Conservation (phyloP, 2,888 invertebrate genomes). For the Pecten maximus region DNA sequence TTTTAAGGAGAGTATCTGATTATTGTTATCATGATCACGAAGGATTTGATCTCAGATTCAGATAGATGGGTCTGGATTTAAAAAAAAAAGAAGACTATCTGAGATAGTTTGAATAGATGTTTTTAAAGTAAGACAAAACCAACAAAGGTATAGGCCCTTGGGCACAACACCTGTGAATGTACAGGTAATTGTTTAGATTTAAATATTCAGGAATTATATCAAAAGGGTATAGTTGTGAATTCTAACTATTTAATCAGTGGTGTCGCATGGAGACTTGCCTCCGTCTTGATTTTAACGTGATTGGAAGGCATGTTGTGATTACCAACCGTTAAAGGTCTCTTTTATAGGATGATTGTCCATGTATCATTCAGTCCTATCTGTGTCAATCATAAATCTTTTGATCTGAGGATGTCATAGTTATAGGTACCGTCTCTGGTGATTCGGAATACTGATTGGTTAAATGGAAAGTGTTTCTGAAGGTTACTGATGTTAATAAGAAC, state of each 20-base stretch:
- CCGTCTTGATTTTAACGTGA: neutral
- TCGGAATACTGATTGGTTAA: neutral
- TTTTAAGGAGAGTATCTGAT: neutral
- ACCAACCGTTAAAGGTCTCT: neutral
- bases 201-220: neutral
- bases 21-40: neutral
- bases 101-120: neutral
- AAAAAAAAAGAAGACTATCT: neutral
- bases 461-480: neutral
- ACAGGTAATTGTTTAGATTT: neutral
- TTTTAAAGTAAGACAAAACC: neutral
- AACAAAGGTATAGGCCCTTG: neutral
- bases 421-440: neutral
- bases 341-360: neutral
- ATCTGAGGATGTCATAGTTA: neutral
- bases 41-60: neutral
- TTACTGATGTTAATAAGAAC: neutral
- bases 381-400: neutral
- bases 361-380: neutral
- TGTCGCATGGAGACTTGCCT: neutral
- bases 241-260: slow-evolving; percentile 1
- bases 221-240: neutral
- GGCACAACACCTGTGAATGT: neutral
- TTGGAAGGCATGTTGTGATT: neutral
- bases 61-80: neutral